Conservation (phyloP, 2,797 vertebrate genomes). For the Gallirallus australis region DNA sequence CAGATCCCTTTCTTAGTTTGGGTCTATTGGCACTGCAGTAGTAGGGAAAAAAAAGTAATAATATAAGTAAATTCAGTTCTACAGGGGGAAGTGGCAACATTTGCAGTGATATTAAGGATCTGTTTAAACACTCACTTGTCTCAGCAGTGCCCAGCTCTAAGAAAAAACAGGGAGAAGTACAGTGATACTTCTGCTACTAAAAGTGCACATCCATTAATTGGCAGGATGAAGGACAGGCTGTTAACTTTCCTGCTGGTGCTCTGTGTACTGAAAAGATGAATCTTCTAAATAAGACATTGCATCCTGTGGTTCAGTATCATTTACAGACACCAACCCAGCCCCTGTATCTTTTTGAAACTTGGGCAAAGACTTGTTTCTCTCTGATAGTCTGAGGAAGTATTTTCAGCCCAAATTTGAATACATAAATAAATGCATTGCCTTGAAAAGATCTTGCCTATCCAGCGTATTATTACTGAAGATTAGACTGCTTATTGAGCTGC, state of each 20-base stretch:
- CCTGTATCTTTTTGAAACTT: background rate
- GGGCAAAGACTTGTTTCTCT: background rate
- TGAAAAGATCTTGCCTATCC: background rate
- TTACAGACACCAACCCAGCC: background rate
- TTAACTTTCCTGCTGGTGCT: constrained; percentile 27
- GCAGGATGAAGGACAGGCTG: constrained; percentile 38
- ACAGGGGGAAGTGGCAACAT: background rate
- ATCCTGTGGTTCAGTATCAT: background rate
- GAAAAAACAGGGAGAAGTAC: background rate
- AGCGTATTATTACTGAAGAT: background rate
- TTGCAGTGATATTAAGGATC: background rate
- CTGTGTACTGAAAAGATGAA: constrained; percentile 20
- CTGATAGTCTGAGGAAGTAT: background rate
- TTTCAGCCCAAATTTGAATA: background rate
- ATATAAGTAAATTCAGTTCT: background rate
- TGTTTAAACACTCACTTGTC: constrained; percentile 18
- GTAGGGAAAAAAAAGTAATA: background rate
- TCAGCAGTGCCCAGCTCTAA: background rate
- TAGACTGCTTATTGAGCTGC: background rate
- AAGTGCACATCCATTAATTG: constrained; percentile 30
- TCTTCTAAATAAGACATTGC: constrained; percentile 50
- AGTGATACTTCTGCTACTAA: background rate
- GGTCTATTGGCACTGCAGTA: background rate
- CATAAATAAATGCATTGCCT: background rate
- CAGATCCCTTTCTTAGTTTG: constrained; percentile 12